Evolutionary conservation across 1,140 invertebrate species (phyloP), one percentile per base, ranked within the genome.

Genomic region (Tribolium madens): DNA sequence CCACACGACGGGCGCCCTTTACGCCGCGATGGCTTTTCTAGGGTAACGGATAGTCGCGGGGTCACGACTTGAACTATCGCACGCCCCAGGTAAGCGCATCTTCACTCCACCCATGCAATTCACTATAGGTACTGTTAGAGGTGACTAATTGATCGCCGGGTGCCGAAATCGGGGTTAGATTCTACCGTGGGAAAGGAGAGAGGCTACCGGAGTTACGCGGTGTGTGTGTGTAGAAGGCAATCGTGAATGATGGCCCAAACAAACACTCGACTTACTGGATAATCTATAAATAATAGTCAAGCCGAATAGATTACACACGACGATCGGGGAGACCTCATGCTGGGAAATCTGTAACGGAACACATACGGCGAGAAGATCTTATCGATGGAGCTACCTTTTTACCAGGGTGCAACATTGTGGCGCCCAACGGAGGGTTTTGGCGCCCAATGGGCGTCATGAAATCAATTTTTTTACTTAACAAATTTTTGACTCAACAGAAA

Each of bases 51-150:
- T 10, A 64, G 64, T 31, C 73, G 50, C n/a, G 73, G 76, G 82
- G 82, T 81, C 80, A 81, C 80, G 80, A 81, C 73, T 80, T 83
- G 80, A 81, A 83, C 80, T 81, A 81, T 81, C 80, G 78, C 80
- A 81, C 80, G 80, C 80, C 79, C 81, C 77, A 75, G 48, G 77
- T 64, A 57, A 81, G 82, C 82, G 80, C 81, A 82, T 83, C 82
- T 83, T 82, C 81, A 77, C 73, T 73, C 68, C 42, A 64, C 57
- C 57, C 26, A 18, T 18, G 14, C 17, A 64, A 13, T 21, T 26
- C 13, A 9, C 12, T 18, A 14, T 14, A 9, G 0, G 12, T 64
- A 64, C 57, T 33, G 57, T 64, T 64, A 64, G 10, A 31, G 3
- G 26, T 57, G 9, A 18, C 9, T 42, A 42, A 42, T 42, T 42